Evolutionary conservation across 2,797 vertebrate genomes (phyloP).

Genomic region (Artibeus jamaicensis): DNA sequence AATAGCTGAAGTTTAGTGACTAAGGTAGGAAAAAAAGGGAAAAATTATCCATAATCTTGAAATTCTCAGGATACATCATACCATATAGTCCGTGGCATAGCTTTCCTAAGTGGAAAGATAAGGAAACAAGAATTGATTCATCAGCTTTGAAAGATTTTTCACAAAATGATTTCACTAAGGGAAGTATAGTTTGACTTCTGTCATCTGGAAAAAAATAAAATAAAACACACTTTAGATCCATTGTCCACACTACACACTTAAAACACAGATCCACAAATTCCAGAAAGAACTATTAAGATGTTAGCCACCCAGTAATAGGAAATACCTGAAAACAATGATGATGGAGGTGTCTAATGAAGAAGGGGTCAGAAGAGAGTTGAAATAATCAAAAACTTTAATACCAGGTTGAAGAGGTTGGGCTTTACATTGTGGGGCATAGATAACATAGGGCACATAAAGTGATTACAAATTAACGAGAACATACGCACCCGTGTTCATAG

Average conservation of each 20-base stretch:
- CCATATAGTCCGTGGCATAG: slow-evolving; percentile 94
- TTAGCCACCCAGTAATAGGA: neutral
- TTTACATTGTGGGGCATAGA: neutral
- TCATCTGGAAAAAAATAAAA: slow-evolving; percentile 88
- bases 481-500: neutral
- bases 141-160: slow-evolving; percentile 93
- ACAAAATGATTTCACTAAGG: slow-evolving; percentile 94
- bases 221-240: slow-evolving; percentile 42
- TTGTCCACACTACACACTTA: neutral
- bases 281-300: neutral
- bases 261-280: neutral
- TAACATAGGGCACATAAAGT: neutral
- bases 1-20: neutral
- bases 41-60: neutral
- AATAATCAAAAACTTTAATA: neutral
- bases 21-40: neutral
- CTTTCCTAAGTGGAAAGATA: slow-evolving; percentile 95
- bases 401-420: neutral
- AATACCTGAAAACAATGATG: neutral
- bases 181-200: slow-evolving; percentile 91
- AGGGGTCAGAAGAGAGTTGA: neutral
- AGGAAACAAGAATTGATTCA: slow-evolving; percentile 89
- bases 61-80: slow-evolving; percentile 77
- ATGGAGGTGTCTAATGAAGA: neutral
- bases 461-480: neutral